These are phyloP conservation scores for Campoletis raptor DNA, from an alignment of 2,888 invertebrate species.

Conservation along the genomic window DNA sequence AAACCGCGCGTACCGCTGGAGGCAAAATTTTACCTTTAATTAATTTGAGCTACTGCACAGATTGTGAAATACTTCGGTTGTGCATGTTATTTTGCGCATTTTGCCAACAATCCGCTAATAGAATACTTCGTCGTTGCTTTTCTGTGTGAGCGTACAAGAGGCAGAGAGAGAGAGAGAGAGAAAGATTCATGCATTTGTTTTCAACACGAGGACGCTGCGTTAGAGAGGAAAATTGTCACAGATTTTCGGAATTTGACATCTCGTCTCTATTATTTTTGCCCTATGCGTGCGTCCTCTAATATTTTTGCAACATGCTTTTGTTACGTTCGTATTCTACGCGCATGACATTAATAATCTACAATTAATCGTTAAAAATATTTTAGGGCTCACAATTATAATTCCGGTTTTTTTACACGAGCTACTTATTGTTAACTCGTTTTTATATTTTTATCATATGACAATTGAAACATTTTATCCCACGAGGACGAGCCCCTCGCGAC, in stretches of 20 bases:
- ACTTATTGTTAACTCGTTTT: too few species aligned
- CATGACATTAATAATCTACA: too few species aligned
- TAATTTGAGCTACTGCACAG: slow-evolving; percentile 19
- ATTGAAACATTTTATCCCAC: too few species aligned
- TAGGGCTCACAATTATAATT: too few species aligned
- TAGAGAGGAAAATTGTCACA: not conserved
- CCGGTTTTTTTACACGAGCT: too few species aligned
- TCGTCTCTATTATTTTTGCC: not conserved
- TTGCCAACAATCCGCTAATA: not conserved
- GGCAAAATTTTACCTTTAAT: slow-evolving; percentile 2
- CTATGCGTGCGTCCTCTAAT: not conserved
- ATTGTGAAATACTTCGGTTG: not conserved
- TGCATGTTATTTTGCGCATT: not conserved
- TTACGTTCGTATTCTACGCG: too few species aligned
- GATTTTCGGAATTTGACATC: not conserved
- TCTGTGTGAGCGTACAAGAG: not conserved
- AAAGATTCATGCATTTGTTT: not conserved
- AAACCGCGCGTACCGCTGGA: not conserved
- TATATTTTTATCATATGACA: too few species aligned
- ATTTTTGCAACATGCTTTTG: not conserved
- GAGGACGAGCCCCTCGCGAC: too few species aligned
- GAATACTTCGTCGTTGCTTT: not conserved
- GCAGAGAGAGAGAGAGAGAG: not conserved
- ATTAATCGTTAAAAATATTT: too few species aligned
- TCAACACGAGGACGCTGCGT: not conserved